phyloP scores from a whole-genome alignment of 2,888 invertebrate species.

The Aleiodes leptofemur region DNA sequence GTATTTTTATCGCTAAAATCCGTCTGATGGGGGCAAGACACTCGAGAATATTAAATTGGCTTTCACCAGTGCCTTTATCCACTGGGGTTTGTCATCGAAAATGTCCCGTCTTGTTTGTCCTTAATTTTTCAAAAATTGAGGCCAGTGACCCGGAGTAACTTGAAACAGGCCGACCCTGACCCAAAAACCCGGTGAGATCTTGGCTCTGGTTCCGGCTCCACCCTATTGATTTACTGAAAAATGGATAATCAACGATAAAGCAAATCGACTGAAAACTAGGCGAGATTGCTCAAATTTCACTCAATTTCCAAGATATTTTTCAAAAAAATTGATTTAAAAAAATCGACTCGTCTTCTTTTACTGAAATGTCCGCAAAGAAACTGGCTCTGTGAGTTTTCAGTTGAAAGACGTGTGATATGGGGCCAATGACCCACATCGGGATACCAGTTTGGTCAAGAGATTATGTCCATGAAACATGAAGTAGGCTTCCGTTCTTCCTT shows the following conservation, averaged over 20 bases:
- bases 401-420: slow-evolving; percentile 20
- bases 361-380: slow-evolving; percentile 46
- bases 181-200: slow-evolving; percentile 52
- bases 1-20: slow-evolving; percentile 36
- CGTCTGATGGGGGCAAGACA: not conserved
- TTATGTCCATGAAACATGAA: slow-evolving; percentile 44
- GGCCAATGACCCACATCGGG: slow-evolving; percentile 68
- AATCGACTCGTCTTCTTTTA: no score
- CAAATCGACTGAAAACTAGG: not conserved
- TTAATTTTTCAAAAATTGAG: slow-evolving; percentile 59
- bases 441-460: slow-evolving; percentile 67
- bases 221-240: slow-evolving; percentile 4
- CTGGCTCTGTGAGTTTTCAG: slow-evolving; percentile 52
- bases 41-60: slow-evolving; percentile 58
- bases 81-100: slow-evolving; percentile 38
- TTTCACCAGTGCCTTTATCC: slow-evolving; percentile 58
- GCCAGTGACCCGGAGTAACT: slow-evolving; percentile 67
- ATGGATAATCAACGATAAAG: not conserved
- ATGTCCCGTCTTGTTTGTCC: slow-evolving; percentile 36
- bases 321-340: not conserved
- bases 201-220: slow-evolving; percentile 32
- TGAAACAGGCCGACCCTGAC: slow-evolving; percentile 65
- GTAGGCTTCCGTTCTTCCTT: slow-evolving; percentile 44
- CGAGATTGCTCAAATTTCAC: no score
- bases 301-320: not conserved